Base-by-base conservation (phyloP, 2,797 vertebrate genomes). In the Myotis planiceps region DNA sequence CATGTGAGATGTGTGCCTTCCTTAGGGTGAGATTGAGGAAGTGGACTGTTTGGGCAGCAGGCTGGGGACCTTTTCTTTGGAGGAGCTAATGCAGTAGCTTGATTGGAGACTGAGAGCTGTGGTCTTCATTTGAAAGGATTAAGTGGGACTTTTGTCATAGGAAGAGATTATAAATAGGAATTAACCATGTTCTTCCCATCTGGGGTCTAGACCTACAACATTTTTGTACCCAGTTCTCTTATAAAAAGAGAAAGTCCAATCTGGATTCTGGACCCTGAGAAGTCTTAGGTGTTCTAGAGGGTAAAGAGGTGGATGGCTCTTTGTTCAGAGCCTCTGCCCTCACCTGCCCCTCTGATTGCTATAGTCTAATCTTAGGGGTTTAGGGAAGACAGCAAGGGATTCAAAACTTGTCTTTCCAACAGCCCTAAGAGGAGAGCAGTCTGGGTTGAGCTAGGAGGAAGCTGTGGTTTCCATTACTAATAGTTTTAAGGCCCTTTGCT, bases 401-500 rank as follows among this genome's bases (percentile, higher is more conserved):
- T 86, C 72, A 71, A 69, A 51, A 69, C 3, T 37, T 85, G 14
- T 63, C 79, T 45, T 7, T 51, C 21, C 5, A 39, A 27, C 0
- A 4, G 8, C 47, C 72, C 12, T 32, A 58, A 80, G 19, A 25
- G 18, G 37, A 90, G 12, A 60, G 58, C 12, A 83, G 80, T 9
- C 42, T 84, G 29, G 13, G 51, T 0, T 63, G 21, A 55, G 19
- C 25, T 53, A 47, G n/a, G 81, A 92, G 78, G 66, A 94, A 94
- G 65, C 66, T 92, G 76, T 84, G 71, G 42, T 84, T 96, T 87
- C 60, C 18, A 9, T 83, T 91, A 47, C 55, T 23, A 66, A 82
- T n/a, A 21, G n/a, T 81, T 91, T 81, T 74, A 27, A 75, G 25
- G 14, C 21, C 37, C 39, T 79, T 92, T 90, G 65, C 51, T 39